These are phyloP conservation scores for Drymonia ruficornis DNA, from an alignment of 2,888 invertebrate species.

Conservation along the genomic window DNA sequence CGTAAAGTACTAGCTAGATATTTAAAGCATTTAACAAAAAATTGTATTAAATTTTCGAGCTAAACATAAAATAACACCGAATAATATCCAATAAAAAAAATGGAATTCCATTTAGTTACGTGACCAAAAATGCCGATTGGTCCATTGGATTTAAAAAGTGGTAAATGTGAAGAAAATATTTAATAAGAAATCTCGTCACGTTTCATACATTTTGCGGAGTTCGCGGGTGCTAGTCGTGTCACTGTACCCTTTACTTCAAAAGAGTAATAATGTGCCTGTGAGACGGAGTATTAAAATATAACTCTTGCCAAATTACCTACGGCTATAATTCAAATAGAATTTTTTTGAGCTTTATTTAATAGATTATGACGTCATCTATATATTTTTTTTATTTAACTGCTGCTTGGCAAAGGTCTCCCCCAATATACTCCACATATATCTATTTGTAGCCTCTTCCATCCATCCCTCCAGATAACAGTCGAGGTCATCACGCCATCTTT, in stretches of 20 bases:
- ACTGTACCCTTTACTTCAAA: slow-evolving; percentile 3
- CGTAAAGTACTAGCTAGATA: no score
- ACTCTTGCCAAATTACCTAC: background rate
- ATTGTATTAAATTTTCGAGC: no score
- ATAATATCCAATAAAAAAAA: slow-evolving; percentile 2
- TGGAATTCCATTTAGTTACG: background rate
- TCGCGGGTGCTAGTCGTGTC: background rate
- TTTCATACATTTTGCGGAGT: slow-evolving; percentile 1
- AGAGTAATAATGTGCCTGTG: background rate
- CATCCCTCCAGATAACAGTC: no score
- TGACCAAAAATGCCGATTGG: slow-evolving; percentile 12
- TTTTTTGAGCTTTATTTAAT: no score
- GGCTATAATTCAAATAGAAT: background rate
- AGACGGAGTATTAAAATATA: background rate
- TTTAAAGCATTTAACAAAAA: no score
- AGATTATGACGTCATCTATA: no score
- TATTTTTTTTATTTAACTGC: no score
- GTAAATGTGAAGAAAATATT: background rate
- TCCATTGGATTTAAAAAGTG: slow-evolving; percentile 1
- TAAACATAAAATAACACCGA: background rate
- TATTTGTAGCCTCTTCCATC: no score
- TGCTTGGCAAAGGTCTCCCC: no score
- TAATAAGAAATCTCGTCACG: background rate
- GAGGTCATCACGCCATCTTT: no score
- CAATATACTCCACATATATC: no score